Conservation (phyloP, 2,888 invertebrate species). For the Hypomecis punctinalis region DNA sequence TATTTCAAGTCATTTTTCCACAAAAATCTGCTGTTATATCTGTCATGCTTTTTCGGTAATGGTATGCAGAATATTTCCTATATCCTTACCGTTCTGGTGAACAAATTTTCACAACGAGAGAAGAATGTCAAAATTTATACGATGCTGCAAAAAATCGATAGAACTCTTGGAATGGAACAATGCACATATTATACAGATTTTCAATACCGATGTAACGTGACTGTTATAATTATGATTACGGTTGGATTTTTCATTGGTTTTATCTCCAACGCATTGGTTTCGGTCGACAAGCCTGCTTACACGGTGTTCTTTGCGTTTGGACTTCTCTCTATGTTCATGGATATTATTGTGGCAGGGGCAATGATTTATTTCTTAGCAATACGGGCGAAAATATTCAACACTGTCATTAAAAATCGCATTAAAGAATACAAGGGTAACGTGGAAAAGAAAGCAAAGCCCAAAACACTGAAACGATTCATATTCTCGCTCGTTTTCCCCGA, state of each 20-base stretch:
- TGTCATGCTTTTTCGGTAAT: slow-evolving; percentile 29
- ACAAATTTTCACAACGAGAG: slow-evolving; percentile 42
- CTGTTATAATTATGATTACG: slow-evolving; percentile 31
- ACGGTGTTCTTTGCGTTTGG: slow-evolving; percentile 34
- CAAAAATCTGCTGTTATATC: slow-evolving; percentile 33
- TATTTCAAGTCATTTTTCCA: slow-evolving; percentile 41
- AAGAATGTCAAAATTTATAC: slow-evolving; percentile 38
- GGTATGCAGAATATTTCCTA: slow-evolving; percentile 43
- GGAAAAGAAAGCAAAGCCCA: slow-evolving; percentile 11
- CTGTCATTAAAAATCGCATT: slow-evolving; percentile 37
- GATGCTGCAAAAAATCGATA: slow-evolving; percentile 50
- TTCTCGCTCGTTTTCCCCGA: slow-evolving; percentile 20
- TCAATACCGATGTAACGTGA: slow-evolving; percentile 40
- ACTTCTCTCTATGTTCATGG: slow-evolving; percentile 43
- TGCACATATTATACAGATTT: slow-evolving; percentile 37
- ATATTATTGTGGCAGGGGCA: slow-evolving; percentile 42
- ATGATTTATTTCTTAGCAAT: slow-evolving; percentile 48
- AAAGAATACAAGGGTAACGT: slow-evolving; percentile 9
- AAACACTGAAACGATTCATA: slow-evolving; percentile 15
- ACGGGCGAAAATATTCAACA: slow-evolving; percentile 47
- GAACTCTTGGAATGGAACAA: slow-evolving; percentile 39
- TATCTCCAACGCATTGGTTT: slow-evolving; percentile 28
- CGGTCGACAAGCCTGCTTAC: slow-evolving; percentile 40
- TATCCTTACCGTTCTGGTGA: slow-evolving; percentile 40
- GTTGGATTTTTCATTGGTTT: slow-evolving; percentile 41